Base-by-base conservation (phyloP, 1,140 invertebrate species). In the Drosophila funebris region DNA sequence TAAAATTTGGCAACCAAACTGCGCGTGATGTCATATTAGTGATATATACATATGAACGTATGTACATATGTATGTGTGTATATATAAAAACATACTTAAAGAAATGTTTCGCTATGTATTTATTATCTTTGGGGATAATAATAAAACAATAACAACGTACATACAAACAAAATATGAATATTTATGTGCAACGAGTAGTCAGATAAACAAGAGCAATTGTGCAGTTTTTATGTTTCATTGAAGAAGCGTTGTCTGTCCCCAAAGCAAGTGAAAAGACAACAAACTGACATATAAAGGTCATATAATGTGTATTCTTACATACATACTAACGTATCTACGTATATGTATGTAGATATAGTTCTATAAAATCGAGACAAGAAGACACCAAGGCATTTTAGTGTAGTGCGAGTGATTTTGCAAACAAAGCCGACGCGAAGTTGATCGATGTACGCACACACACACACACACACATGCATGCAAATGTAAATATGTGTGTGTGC, bases 1-100 rank as follows among this genome's bases (percentile, higher is more conserved):
- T 33, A 9, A n/a, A 53, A 57, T 58, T 60, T 53, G 22, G 31
- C 54, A 67, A 67, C 37, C 18, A 53, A 67, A 36, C 27, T 4
- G 14, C 71, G 79, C 72, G 82, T 85, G 81, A 87, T 76, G 82
- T 85, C 82, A 85, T 85, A 57, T 54, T 87, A 57, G 69, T 78
- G 69, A 79, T 78, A 70, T 62, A 73, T 70, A 74, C 16, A 43
- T 52, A 67, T 18, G 57, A 52, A 27, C 18, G 43, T 16, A 36
- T 36, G 1, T 69, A 11, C 13, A 31, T 52, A 36, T 43, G 24
- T 63, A 14, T 43, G 24, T 33, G 13, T 36, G 29, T 36, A 29
- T 60, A 7, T 29, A n/a, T 39, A 39, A 8, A n/a, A 18, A 41
- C 37, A 37, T 60, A 20, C 14, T 46, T 27, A 18, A 48, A 50